A percentile compares a stretch with the other conserved stretches of the same genome.
These are phyloP conservation scores for Prionchulus punctatus DNA, from an alignment of 2,888 invertebrate species.

Conservation along the genomic window DNA sequence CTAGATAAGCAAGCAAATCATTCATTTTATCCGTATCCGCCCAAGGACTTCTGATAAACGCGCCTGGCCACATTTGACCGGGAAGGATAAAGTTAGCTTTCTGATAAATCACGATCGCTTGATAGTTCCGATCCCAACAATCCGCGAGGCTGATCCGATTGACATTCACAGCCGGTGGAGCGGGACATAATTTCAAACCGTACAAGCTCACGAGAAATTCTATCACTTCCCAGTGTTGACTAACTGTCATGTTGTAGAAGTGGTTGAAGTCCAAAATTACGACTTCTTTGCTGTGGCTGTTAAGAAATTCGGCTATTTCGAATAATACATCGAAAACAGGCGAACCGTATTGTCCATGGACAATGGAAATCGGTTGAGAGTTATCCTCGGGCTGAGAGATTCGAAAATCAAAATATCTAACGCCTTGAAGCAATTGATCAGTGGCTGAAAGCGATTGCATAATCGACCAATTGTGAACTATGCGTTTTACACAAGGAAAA, in stretches of 20 bases:
- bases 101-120: not conserved
- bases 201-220: slow-evolving; percentile 45
- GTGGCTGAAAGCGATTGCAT: slow-evolving; percentile 51
- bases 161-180: slow-evolving; percentile 38
- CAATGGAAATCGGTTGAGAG: slow-evolving; percentile 37
- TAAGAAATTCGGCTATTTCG: slow-evolving; percentile 52
- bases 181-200: slow-evolving; percentile 47
- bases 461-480: slow-evolving; percentile 60
- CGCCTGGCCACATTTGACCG: not conserved
- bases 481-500: slow-evolving; percentile 38
- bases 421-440: slow-evolving; percentile 59
- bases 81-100: not conserved
- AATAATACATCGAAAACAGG: slow-evolving; percentile 48
- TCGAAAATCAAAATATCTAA: slow-evolving; percentile 38
- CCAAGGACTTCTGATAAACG: slow-evolving; percentile 58
- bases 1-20: slow-evolving; percentile 47
- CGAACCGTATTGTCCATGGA: slow-evolving; percentile 61
- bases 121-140: slow-evolving; percentile 43
- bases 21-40: slow-evolving; percentile 49
- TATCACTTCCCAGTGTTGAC: slow-evolving; percentile 50
- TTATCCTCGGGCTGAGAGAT: not conserved
- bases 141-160: slow-evolving; percentile 46
- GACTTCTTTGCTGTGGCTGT: slow-evolving; percentile 53
- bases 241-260: slow-evolving; percentile 53
- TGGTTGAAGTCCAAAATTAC: slow-evolving; percentile 68